phyloP scores from a whole-genome alignment of 2,888 invertebrate genomes.

The Aspidiotus destructor region DNA sequence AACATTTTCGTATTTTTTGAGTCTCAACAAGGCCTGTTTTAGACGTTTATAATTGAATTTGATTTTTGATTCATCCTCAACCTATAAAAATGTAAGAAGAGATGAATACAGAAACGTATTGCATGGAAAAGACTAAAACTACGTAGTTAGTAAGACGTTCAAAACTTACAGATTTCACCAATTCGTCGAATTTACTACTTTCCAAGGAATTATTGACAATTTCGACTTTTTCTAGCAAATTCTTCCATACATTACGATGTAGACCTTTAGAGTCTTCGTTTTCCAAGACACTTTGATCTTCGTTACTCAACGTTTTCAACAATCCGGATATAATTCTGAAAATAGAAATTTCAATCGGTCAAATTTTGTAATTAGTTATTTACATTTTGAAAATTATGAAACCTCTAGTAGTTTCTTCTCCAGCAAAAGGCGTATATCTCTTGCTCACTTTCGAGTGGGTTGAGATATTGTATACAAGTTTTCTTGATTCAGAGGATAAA shows the following conservation, averaged over 20 bases:
- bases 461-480: too few species aligned
- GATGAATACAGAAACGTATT: too few species aligned
- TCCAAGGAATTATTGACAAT: conserved; percentile 1
- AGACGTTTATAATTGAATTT: conserved; percentile 25
- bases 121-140: too few species aligned
- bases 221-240: conserved; percentile 17
- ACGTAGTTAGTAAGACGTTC: too few species aligned
- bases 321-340: conserved; percentile 4
- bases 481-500: too few species aligned
- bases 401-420: too few species aligned
- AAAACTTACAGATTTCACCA: conserved; percentile 17
- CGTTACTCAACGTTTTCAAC: conserved; percentile 18
- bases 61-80: conserved; percentile 21
- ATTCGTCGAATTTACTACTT: not conserved
- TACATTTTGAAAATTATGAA: too few species aligned
- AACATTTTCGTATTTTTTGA: conserved; percentile 23
- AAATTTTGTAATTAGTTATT: too few species aligned
- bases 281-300: conserved; percentile 23
- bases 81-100: not conserved
- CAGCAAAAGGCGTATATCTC: too few species aligned
- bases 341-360: not conserved
- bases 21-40: conserved; percentile 21
- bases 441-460: too few species aligned
- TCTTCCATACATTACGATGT: conserved; percentile 25
- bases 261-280: conserved; percentile 9